Evolutionary conservation across 2,113 vertebrate species (phyloP).

Genomic region (Monopterus albus): DNA sequence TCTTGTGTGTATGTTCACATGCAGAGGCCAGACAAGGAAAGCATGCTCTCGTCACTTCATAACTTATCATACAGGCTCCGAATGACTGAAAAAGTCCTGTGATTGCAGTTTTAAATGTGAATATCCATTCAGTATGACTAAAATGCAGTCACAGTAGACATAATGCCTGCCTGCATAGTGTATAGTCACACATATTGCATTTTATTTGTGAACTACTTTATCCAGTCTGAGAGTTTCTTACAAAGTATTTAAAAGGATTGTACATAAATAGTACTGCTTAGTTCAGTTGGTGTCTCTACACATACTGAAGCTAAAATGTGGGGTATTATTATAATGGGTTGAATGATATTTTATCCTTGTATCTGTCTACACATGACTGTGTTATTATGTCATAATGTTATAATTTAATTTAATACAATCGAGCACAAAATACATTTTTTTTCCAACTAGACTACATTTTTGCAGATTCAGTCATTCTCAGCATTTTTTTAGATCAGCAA

Average conservation of each 20-base stretch:
- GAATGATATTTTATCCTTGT: too few relatives aligned
- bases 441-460: too few relatives aligned
- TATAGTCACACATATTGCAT: constrained; percentile 13
- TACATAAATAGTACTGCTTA: neutral
- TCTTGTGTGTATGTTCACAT: constrained; percentile 31
- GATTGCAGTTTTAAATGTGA: constrained; percentile 27
- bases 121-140: constrained; percentile 6
- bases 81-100: constrained; percentile 37
- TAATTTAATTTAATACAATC: too few relatives aligned
- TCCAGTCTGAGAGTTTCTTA: neutral
- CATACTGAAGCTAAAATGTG: too few relatives aligned
- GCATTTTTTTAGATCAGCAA: too few relatives aligned
- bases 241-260: neutral
- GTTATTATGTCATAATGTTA: neutral
- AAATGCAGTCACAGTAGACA: constrained; percentile 24
- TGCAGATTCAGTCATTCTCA: too few relatives aligned
- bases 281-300: neutral
- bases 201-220: neutral
- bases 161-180: constrained; percentile 13
- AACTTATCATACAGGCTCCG: constrained; percentile 33
- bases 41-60: constrained; percentile 46
- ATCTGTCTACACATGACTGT: too few relatives aligned
- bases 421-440: too few relatives aligned
- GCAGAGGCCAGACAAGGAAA: constrained; percentile 71
- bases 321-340: neutral